Base-by-base conservation (phyloP, 2,888 invertebrate species). In the Hypselothyrea guttata region DNA sequence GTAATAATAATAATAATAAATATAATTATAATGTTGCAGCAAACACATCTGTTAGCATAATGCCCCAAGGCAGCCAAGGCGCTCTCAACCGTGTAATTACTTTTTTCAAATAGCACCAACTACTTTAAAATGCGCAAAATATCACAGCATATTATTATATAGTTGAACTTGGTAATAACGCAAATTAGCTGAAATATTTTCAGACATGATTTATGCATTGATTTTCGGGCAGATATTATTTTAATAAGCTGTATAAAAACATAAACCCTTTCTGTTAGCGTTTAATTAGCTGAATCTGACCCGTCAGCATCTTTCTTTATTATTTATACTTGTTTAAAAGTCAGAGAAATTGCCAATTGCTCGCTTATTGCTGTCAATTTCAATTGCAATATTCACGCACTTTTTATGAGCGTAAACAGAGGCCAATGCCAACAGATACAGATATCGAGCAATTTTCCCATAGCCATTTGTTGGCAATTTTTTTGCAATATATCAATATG, bases 401-500 rank as follows among this genome's bases (percentile, higher is more conserved):
- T 54, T 54, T 13, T 30, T 45, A 16, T 34, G 37, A 22, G 22
- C 5, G 22, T 22, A 22, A 22, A 22, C 22, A 22, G 22, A 22
- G 22, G 30, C 30, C 30, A 30, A 30, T n/a, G 22, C 5, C 22
- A 22, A 22, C 3, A 22, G 22, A 22, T 22, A n/a, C n/a, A n/a
- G 22, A 4, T 22, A 5, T 5, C 2, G 2, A 22, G 5, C 2
- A 28, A 44, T 27, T 68, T 73, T 75, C 71, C 61, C 79, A 78
- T 71, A n/a, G n/a, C n/a, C 53, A 47, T 51, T 59, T 59, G 59
- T 71, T 71, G 75, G 79, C 55, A 59, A 75, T 75, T 71, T 64
- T 75, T 71, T 64, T 72, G 65, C 83, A 67, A 83, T 78, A 79
- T 73, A 68, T 78, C 78, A 78, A 69, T 79, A 78, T 78, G 76